Evolutionary conservation across 2,888 invertebrate species (phyloP), one percentile per base, ranked within the genome.

Genomic region (Epirrita christyi): DNA sequence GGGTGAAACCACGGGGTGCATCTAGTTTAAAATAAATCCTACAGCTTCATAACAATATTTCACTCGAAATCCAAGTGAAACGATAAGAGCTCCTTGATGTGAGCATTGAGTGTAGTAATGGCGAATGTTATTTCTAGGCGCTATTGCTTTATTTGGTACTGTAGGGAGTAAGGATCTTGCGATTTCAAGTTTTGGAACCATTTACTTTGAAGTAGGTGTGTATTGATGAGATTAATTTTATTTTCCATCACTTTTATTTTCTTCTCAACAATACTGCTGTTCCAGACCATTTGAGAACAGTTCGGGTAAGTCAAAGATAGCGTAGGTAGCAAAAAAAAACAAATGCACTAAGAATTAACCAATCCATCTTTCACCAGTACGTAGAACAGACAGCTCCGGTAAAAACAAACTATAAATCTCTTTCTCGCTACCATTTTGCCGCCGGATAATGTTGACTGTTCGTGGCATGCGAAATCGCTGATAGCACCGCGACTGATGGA

Each of bases 381-480:
- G 40, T 43, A 21, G 34, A 28, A 36, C 48, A 61, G 46, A 55
- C 43, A 34, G 38, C 53, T 43, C 52, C 51, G 58, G 60, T 54
- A 52, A 42, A 56, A 56, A 44, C 50, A 27, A 45, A 55, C 59
- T 51, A 63, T 64, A 64, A 63, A 63, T 64, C 59, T 56, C 43
- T 61, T n/a, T n/a, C 60, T 36, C 50, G 8, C 32, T 32, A 32
- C 7, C 32, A 32, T 32, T 9, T 52, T 43, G 42, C 51, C 48
- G 27, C 43, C 58, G 53, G 46, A 51, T 45, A 54, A 45, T 44
- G 67, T 61, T 68, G 64, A 70, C 72, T 69, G 73, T 72, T 70
- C 67, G 70, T 69, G 64, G 75, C 80, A 70, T 85, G 80, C 72
- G 75, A 76, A 83, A 80, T 82, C 76, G 80, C 70, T 76, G 78